A percentile compares a stretch with the other conserved stretches of the same genome.
These are phyloP conservation scores for Chrysocyon brachyurus DNA, from an alignment of 2,797 vertebrate genomes.

Conservation along the genomic window DNA sequence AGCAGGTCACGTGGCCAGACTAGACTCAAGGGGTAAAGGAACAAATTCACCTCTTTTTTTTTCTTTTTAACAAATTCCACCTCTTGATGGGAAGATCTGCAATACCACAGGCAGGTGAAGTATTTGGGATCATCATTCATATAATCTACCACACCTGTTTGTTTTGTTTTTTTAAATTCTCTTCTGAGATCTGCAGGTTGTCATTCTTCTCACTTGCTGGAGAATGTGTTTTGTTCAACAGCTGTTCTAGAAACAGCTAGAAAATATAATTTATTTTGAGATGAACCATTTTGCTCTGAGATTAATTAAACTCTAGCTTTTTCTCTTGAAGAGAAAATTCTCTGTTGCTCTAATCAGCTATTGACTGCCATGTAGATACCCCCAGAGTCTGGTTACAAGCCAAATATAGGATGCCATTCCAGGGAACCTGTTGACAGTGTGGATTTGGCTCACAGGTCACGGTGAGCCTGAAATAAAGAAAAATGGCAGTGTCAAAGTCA, in stretches of 20 bases:
- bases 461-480: conserved; percentile 32
- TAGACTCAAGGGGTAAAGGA: conserved; percentile 11
- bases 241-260: neutral
- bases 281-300: conserved; percentile 67
- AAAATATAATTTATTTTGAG: conserved; percentile 61
- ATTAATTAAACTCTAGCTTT: conserved; percentile 72
- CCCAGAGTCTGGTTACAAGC: conserved; percentile 52
- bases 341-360: conserved; percentile 55
- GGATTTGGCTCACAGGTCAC: conserved; percentile 53
- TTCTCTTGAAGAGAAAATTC: conserved; percentile 69
- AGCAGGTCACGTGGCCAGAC: neutral
- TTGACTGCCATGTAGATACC: conserved; percentile 34
- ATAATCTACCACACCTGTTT: conserved; percentile 41
- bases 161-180: conserved; percentile 32
- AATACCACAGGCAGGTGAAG: neutral
- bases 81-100: neutral
- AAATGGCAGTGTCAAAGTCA: conserved; percentile 45
- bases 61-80: conserved; percentile 2
- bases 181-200: conserved; percentile 51
- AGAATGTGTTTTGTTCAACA: conserved; percentile 69
- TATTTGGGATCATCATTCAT: neutral
- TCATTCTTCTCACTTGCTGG: conserved; percentile 60
- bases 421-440: conserved; percentile 46
- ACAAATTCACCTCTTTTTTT: neutral
- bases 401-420: conserved; percentile 51